Base-by-base conservation (phyloP, 2,888 invertebrate species). In the Onchidella celtica region DNA sequence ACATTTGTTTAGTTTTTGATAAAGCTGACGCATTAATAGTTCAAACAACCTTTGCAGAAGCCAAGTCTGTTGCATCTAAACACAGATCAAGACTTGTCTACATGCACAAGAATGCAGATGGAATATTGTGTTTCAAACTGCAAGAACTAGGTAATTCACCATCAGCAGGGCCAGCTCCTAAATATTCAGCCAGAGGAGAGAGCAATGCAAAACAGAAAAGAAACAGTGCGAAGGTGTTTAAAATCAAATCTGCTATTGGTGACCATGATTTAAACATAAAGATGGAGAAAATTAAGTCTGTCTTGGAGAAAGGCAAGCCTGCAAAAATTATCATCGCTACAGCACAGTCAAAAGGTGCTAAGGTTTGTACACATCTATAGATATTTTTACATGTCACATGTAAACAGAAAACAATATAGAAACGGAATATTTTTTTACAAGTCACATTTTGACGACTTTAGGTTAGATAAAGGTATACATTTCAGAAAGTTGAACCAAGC, bases 181-280 rank as follows among this genome's bases (percentile, higher is more conserved):
- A 27, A 68, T n/a, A 34, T 55, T 36, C 11, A n/a, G 1, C 34
- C 32, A 0, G 0, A 57, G 24, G 32, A 24, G 57, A 29, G 27
- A 55, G 36, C 3, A 66, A 57, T 36, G 29, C 11, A 55, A 65
- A 38, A 24, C 24, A 32, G 17, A 27, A 36, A 36, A 80, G 68
- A 47, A 38, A 11, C 6, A 17, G 0, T 24, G 27, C 6, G 36
- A 80, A 80, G 57, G 79, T 63, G 24, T 75, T 75, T 36, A 75
- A 11, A n/a, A 69, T 75, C 59, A 74, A 75, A n/a, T 2, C 40
- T 59, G 29, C 57, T 40, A 75, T 81, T 24, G 29, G 29, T 47
- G 81, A 81, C 32, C 75, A 75, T 36, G 81, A 81, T 36, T 69
- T 81, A 6, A 2, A 21, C 21, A 47, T 81, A n/a, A 75, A 75